Evolutionary conservation across 1,140 invertebrate species (phyloP).

Genomic region (Rhynchophorus ferrugineus): DNA sequence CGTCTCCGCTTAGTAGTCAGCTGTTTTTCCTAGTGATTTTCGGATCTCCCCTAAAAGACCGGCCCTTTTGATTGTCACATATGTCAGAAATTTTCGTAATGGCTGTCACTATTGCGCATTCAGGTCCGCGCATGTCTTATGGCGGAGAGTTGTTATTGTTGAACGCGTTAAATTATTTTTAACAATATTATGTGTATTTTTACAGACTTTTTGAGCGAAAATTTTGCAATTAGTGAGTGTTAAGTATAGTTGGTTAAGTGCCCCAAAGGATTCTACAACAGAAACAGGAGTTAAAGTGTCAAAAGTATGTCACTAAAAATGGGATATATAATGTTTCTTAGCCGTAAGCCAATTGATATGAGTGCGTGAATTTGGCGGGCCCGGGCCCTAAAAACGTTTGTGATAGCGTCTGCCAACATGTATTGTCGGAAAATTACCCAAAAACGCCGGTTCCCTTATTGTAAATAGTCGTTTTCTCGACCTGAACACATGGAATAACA

Average conservation of each 20-base stretch:
- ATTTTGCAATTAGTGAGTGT: conserved; percentile 30
- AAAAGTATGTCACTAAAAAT: conserved; percentile 44
- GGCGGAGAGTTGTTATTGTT: conserved; percentile 44
- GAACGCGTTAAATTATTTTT: conserved; percentile 42
- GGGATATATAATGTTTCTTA: conserved; percentile 42
- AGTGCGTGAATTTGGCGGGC: conserved; percentile 19
- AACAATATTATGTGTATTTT: conserved; percentile 41
- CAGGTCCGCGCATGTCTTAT: conserved; percentile 38
- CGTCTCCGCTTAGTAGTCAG: not conserved
- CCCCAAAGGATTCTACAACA: conserved; percentile 17
- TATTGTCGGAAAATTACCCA: conserved; percentile 4
- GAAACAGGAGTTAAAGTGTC: conserved; percentile 29
- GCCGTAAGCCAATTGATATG: conserved; percentile 40
- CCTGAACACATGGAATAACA: conserved; percentile 42
- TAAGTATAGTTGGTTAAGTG: conserved; percentile 26
- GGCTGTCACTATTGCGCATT: conserved; percentile 24
- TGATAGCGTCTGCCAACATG: conserved; percentile 5
- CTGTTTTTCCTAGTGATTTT: conserved; percentile 5
- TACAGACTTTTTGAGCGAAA: conserved; percentile 32
- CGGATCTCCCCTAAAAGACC: not conserved
- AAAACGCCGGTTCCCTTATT: conserved; percentile 2
- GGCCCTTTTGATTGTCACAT: conserved; percentile 11
- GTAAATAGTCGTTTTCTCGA: conserved; percentile 25
- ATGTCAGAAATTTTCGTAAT: conserved; percentile 28
- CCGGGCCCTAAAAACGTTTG: not conserved